A percentile compares a stretch with the other conserved stretches of the same genome.
phyloP scores from a whole-genome alignment of 2,888 invertebrate genomes.

The Quadroppia sp. region DNA sequence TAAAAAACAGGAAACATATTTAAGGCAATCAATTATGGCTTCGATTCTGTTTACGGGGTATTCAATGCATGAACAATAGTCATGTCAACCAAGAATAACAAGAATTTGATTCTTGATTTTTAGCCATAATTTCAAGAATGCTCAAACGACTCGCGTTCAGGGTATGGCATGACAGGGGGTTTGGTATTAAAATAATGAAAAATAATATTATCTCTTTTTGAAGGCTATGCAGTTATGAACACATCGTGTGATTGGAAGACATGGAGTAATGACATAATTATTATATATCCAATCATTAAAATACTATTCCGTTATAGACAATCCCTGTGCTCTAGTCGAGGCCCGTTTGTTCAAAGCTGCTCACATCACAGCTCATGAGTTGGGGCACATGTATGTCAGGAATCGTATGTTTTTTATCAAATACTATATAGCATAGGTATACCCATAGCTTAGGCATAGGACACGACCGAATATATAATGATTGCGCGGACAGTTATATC shows the following conservation, averaged over 20 bases:
- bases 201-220: background rate
- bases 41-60: background rate
- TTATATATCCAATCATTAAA: background rate
- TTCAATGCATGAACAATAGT: background rate
- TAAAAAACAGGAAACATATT: background rate
- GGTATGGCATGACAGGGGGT: background rate
- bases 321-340: slow-evolving; percentile 11
- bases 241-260: background rate
- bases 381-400: background rate
- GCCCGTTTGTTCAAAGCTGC: background rate
- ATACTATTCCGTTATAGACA: background rate
- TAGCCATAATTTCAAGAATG: background rate
- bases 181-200: background rate
- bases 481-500: background rate
- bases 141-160: background rate
- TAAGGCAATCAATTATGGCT: background rate
- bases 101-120: background rate
- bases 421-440: background rate
- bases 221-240: background rate
- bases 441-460: background rate
- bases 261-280: background rate
- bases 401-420: background rate
- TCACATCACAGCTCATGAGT: slow-evolving; percentile 11
- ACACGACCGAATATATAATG: background rate
- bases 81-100: background rate